Evolutionary conservation across 2,113 vertebrate genomes (phyloP).

Genomic region (Cichladusa arquata): DNA sequence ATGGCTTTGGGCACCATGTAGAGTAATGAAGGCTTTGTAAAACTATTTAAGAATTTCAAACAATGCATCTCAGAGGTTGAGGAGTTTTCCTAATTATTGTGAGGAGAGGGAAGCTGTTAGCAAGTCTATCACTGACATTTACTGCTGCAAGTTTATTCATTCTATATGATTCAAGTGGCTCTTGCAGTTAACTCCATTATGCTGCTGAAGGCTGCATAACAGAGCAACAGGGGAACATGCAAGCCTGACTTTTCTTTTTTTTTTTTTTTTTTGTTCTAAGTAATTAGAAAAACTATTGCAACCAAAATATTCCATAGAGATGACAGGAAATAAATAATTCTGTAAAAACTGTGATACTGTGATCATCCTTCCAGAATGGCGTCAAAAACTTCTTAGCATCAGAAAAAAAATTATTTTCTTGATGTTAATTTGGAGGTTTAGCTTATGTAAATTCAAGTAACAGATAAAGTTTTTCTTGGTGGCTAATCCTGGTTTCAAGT

Average conservation of each 20-base stretch:
- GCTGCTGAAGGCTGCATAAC: not conserved
- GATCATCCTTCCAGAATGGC: not conserved
- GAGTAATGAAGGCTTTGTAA: not conserved
- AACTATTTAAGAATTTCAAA: not conserved
- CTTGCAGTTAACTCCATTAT: not conserved
- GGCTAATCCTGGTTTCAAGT: not conserved
- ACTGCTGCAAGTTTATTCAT: not conserved
- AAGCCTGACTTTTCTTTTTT: not conserved
- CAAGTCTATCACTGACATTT: not conserved
- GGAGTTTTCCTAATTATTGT: not conserved
- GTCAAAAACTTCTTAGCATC: not conserved
- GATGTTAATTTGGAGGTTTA: not conserved
- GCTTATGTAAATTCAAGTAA: not conserved
- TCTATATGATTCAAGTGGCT: not conserved
- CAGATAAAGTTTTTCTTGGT: not conserved
- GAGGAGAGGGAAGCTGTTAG: fast-evolving
- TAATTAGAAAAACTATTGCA: not conserved
- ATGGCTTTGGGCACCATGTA: not conserved
- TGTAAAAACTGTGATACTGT: not conserved
- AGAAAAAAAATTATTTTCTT: not conserved
- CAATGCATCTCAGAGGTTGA: not conserved
- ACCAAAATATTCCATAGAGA: not conserved
- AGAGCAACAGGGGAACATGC: not conserved
- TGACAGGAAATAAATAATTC: not conserved
- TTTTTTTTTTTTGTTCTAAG: not conserved